Evolutionary conservation across 2,113 vertebrate species (phyloP).

Genomic region (Meles meles): DNA sequence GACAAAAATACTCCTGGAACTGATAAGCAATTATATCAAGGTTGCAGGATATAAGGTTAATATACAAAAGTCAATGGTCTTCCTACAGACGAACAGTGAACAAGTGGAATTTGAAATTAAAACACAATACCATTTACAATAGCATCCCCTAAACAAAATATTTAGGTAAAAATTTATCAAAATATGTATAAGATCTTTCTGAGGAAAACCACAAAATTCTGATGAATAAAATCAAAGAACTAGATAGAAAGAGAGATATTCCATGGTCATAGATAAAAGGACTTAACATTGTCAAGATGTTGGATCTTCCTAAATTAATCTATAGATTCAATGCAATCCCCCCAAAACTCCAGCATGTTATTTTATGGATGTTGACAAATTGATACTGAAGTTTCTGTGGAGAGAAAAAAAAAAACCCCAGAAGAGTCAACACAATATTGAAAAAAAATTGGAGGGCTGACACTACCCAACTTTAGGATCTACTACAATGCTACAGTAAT

Average conservation of each 20-base stretch:
- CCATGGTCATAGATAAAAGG: neutral
- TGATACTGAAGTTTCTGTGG: neutral
- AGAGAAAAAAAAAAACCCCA: neutral
- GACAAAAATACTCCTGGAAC: neutral
- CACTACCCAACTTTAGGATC: neutral
- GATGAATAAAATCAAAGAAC: neutral
- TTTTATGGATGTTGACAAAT: neutral
- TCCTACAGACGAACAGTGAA: neutral
- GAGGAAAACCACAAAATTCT: neutral
- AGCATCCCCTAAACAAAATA: neutral
- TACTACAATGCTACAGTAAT: neutral
- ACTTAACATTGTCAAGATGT: neutral
- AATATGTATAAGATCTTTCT: neutral
- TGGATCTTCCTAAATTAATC: neutral
- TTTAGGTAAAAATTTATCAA: neutral
- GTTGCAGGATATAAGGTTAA: neutral
- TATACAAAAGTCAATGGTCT: neutral
- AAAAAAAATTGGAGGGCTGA: neutral
- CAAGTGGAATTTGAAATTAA: neutral
- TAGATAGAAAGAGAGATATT: neutral
- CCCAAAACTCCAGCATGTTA: neutral
- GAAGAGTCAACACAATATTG: neutral
- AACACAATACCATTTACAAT: neutral
- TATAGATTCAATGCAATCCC: neutral
- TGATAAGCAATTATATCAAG: neutral